Conservation (phyloP, 2,888 invertebrate species). For the Himalopsyche tibetana region DNA sequence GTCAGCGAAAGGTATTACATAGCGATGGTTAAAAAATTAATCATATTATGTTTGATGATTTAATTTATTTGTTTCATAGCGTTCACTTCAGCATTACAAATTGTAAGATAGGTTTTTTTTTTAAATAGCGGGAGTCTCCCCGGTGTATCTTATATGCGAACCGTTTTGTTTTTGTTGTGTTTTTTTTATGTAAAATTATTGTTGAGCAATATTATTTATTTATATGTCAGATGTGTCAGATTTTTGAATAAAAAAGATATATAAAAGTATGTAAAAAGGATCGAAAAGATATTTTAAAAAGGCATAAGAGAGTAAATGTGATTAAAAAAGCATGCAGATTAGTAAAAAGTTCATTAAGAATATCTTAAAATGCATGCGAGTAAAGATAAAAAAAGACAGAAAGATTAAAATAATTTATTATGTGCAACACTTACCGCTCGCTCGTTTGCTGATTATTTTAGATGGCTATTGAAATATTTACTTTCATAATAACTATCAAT, state of each 20-base stretch:
- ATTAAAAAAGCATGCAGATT: conserved; percentile 35
- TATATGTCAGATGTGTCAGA: conserved; percentile 12
- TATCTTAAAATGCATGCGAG: conserved; percentile 53
- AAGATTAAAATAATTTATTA: conserved; percentile 46
- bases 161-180: conserved; percentile 24
- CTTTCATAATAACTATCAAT: too few species aligned
- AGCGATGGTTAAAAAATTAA: too few species aligned
- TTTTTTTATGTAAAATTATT: conserved; percentile 18
- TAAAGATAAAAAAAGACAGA: conserved; percentile 65
- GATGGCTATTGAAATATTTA: too few species aligned
- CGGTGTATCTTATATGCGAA: neutral
- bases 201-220: neutral
- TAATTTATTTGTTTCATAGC: neutral
- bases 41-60: too few species aligned
- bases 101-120: too few species aligned
- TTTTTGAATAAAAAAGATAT: conserved; percentile 38
- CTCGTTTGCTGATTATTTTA: too few species aligned
- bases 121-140: neutral
- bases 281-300: conserved; percentile 60
- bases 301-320: conserved; percentile 61
- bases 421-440: too few species aligned
- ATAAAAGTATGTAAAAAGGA: conserved; percentile 34
- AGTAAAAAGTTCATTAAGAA: neutral
- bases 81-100: neutral
- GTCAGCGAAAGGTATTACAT: too few species aligned